Conservation (phyloP, 2,797 vertebrate species). For the Helostoma temminkii region DNA sequence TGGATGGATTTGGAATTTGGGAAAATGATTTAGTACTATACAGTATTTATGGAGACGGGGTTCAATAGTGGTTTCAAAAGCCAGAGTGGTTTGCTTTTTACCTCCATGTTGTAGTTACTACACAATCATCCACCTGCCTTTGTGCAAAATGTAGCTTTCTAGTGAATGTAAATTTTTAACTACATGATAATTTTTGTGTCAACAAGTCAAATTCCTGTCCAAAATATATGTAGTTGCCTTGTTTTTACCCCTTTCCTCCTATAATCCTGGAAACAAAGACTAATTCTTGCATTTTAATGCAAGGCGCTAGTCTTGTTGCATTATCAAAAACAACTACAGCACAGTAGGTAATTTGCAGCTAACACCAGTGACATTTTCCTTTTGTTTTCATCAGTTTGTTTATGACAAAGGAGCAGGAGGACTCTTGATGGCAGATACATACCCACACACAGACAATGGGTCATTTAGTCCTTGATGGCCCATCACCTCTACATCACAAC, state of each 20-base stretch:
- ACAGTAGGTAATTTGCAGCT: slow-evolving; percentile 51
- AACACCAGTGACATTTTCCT: slow-evolving; percentile 46
- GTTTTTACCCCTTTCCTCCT: not conserved
- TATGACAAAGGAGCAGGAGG: slow-evolving; percentile 48
- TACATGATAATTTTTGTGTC: too few species aligned
- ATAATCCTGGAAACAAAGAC: not conserved
- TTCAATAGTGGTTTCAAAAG: too few species aligned
- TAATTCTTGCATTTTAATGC: not conserved
- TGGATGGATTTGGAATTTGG: too few species aligned
- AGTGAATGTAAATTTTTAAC: too few species aligned
- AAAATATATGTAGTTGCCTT: not conserved
- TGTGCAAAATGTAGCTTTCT: too few species aligned
- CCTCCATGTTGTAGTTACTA: too few species aligned
- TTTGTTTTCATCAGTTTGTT: slow-evolving; percentile 55
- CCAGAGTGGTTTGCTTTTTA: too few species aligned
- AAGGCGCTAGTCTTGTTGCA: slow-evolving; percentile 34
- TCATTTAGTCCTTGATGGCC: slow-evolving; percentile 25
- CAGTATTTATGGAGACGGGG: too few species aligned
- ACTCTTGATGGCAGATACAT: slow-evolving; percentile 17
- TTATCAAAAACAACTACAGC: slow-evolving; percentile 45
- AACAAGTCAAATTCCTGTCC: not conserved
- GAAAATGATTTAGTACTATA: too few species aligned
- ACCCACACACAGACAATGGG: slow-evolving; percentile 37
- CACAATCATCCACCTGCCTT: too few species aligned
- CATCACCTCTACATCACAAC: slow-evolving; percentile 11